Base-by-base conservation (phyloP, 2,888 invertebrate species). In the Drosophila subquinaria region DNA sequence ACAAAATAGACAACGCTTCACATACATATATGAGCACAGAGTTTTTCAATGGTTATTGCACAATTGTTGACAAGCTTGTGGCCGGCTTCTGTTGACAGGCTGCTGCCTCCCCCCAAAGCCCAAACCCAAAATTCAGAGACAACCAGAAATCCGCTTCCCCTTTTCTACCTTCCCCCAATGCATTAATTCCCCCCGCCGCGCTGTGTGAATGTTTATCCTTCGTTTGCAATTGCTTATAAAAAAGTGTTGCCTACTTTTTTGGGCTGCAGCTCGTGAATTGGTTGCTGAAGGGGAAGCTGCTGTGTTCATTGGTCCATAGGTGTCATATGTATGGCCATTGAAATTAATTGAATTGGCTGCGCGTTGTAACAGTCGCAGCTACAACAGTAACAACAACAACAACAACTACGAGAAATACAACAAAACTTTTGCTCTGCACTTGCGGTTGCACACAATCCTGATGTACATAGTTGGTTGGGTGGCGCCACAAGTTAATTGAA, bases 271-370 rank as follows among this genome's bases (percentile, higher is more conserved):
- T 50, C 52, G 65, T 68, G 36, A 11, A 4, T 23, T 38, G 10
- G 13, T n/a, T 11, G 33, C 10, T 5, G 48, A 27, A 15, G 10
- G 40, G 48, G 63, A 74, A 63, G 53, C 73, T 86, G 62, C 77
- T 65, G 69, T 63, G 89, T 89, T 76, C 85, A 84, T 47, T 78
- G 79, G 85, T 72, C 89, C 84, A 76, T 73, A 79, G 84, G 84
- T 84, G 84, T 89, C 88, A 84, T 84, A 90, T 90, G 83, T 76
- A 79, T 79, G 76, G 81, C 75, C 67, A 73, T 86, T 85, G 75
- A 89, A 86, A 88, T 86, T 86, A 86, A 90, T 86, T 90, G 90
- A 88, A 89, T 90, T 86, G 86, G 76, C 86, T 89, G 87, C 73
- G 74, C 67, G 79, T 66, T 63, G 83, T 72, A 63, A 68, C 81